Percentiles rank a stretch among this genome's conserved stretches.
phyloP scores from a whole-genome alignment of 2,113 vertebrate species.

The Leptobrachium leishanense region DNA sequence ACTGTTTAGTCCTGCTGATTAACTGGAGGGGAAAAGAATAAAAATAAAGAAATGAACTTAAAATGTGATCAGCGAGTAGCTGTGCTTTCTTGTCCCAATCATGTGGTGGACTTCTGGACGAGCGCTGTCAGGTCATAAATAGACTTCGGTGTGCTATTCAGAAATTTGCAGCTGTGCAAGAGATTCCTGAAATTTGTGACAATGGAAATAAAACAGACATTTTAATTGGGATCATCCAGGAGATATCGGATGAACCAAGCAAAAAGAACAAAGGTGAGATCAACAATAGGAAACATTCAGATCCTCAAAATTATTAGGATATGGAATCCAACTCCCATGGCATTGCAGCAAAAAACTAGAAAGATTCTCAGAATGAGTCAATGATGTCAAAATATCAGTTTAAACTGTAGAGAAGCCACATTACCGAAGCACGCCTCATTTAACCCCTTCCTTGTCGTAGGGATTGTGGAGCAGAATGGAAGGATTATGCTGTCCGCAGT shows the following conservation, averaged over 20 bases:
- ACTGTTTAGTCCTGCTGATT: constrained; percentile 2
- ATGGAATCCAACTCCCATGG: not conserved
- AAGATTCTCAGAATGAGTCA: not conserved
- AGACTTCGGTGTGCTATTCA: not conserved
- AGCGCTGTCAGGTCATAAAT: not conserved
- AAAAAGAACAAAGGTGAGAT: not conserved
- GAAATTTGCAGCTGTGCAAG: constrained; percentile 1
- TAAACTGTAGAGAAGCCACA: constrained; percentile 10
- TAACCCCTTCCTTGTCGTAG: constrained; percentile 13
- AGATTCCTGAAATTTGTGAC: not conserved
- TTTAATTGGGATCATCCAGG: constrained; percentile 14
- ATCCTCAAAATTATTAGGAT: not conserved
- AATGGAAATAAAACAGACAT: not conserved
- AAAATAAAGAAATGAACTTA: not conserved
- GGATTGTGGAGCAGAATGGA: constrained; percentile 16
- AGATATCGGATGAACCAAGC: not conserved
- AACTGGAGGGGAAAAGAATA: not conserved
- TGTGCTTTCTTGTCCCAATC: constrained; percentile 5
- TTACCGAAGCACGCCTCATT: not conserved
- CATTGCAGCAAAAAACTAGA: not conserved
- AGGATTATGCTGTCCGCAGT: constrained; percentile 8
- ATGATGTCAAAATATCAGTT: constrained; percentile 8
- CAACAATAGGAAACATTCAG: not conserved
- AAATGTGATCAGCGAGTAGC: not conserved
- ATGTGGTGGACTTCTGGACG: constrained; percentile 4